A percentile compares a stretch with the other conserved stretches of the same genome.
Evolutionary conservation across 2,888 invertebrate genomes (phyloP).

Genomic region (Drosophila helvetica): DNA sequence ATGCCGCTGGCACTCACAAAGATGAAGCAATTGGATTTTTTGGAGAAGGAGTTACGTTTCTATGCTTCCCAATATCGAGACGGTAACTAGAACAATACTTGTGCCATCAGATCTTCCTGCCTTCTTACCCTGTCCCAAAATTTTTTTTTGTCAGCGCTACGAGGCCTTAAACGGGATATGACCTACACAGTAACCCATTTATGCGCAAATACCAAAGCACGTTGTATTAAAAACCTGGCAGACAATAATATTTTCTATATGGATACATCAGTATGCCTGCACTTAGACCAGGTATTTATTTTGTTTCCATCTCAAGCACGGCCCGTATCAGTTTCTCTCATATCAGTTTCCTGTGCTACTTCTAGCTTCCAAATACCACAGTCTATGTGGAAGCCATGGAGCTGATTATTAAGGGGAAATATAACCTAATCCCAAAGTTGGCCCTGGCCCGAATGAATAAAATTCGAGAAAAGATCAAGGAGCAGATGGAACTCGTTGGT

Average conservation of each 20-base stretch:
- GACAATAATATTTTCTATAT: background rate
- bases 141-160: constrained; percentile 85
- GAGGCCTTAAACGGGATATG: constrained; percentile 87
- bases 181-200: background rate
- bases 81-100: constrained; percentile 84
- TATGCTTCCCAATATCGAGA: constrained; percentile 90
- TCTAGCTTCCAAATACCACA: constrained; percentile 44
- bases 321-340: background rate
- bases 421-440: constrained; percentile 15
- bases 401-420: constrained; percentile 2
- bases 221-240: background rate
- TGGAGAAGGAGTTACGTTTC: constrained; percentile 88
- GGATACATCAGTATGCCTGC: constrained; percentile 82
- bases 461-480: constrained; percentile 15
- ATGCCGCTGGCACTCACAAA: constrained; percentile 88
- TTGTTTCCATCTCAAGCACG: background rate
- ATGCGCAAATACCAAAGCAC: constrained; percentile 83
- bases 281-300: constrained; percentile 42
- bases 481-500: constrained; percentile 7
- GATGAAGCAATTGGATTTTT: constrained; percentile 87
- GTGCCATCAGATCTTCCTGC: too few species aligned
- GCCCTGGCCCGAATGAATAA: constrained; percentile 24
- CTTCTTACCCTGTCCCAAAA: background rate
- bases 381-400: constrained; percentile 22
- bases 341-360: background rate